Evolutionary conservation across 2,113 vertebrate species (phyloP).

Genomic region (Kryptolebias marmoratus): DNA sequence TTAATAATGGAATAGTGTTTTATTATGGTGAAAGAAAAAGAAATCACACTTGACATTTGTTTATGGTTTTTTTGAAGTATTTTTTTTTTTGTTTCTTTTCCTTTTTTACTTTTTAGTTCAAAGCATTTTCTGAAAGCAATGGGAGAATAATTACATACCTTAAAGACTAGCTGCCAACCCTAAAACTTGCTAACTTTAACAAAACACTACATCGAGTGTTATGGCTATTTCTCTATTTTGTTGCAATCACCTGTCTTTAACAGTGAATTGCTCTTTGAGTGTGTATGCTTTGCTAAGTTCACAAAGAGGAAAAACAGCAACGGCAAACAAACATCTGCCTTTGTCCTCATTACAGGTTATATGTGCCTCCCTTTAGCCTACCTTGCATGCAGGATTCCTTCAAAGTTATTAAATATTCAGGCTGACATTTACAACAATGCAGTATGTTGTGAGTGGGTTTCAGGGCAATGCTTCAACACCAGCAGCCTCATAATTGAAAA

Average conservation of each 20-base stretch:
- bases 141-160: background rate
- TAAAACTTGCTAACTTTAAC: too few relatives aligned
- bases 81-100: too few relatives aligned
- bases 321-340: background rate
- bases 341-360: background rate
- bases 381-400: background rate
- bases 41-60: too few relatives aligned
- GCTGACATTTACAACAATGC: conserved; percentile 1
- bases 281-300: too few relatives aligned
- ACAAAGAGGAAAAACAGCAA: too few relatives aligned
- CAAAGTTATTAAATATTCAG: background rate
- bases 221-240: too few relatives aligned
- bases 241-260: too few relatives aligned
- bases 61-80: too few relatives aligned
- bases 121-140: background rate
- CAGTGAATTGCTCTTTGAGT: too few relatives aligned
- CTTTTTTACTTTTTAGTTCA: background rate
- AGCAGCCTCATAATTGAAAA: background rate
- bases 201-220: too few relatives aligned
- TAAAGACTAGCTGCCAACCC: background rate
- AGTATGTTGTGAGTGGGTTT: background rate
- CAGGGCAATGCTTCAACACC: background rate
- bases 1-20: too few relatives aligned
- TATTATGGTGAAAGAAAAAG: too few relatives aligned
- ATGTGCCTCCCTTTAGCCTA: background rate